These are phyloP conservation scores for Climacteris rufus DNA, from an alignment of 2,113 vertebrate genomes.

Conservation along the genomic window DNA sequence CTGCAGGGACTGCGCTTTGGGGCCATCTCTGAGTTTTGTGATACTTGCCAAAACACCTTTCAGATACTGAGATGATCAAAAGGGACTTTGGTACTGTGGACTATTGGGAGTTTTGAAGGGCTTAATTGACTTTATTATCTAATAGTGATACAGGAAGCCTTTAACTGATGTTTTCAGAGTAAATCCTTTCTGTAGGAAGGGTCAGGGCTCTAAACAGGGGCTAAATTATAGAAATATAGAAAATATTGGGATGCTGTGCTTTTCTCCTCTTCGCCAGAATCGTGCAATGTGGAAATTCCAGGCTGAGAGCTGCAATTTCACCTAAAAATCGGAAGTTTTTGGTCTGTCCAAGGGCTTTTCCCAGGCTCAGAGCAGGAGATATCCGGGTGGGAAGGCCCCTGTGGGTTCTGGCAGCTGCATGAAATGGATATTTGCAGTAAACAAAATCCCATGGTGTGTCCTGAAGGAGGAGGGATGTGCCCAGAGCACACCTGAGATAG, in stretches of 20 bases:
- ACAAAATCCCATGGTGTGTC: neutral
- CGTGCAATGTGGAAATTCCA: fast-evolving
- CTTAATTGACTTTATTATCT: neutral
- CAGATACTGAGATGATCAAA: neutral
- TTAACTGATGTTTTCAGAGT: neutral
- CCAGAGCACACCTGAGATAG: neutral
- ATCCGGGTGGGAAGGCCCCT: fast-evolving
- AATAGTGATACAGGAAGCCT: fast-evolving
- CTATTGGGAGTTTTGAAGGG: neutral
- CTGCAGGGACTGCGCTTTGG: neutral
- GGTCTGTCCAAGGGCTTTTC: fast-evolving
- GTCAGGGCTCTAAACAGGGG: neutral
- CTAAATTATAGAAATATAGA: neutral
- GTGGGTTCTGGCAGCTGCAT: fast-evolving
- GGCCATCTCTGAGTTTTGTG: neutral
- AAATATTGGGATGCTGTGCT: neutral
- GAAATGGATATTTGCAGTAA: neutral
- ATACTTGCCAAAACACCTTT: neutral
- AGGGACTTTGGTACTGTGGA: neutral
- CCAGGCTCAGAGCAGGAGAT: fast-evolving
- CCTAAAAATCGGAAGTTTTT: fast-evolving
- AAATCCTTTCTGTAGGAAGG: neutral
- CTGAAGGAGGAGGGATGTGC: neutral
- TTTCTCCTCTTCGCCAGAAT: neutral
- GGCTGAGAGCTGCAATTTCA: neutral